Evolutionary conservation across 2,888 invertebrate genomes (phyloP).

Genomic region (Amiota communis): DNA sequence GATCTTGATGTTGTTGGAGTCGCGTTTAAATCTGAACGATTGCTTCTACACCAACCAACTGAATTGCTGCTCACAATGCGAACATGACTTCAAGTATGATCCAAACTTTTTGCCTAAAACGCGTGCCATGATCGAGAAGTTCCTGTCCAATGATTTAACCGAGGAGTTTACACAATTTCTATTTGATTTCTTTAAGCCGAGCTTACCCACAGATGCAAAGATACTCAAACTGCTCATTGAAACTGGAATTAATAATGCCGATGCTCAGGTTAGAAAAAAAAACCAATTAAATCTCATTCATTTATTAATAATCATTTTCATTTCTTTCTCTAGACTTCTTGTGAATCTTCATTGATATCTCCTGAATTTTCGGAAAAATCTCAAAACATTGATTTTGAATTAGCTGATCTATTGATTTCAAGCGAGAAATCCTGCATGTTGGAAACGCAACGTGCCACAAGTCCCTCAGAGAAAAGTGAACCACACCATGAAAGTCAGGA

Average conservation of each 20-base stretch:
- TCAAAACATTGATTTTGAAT: conserved; percentile 73
- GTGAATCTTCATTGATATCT: conserved; percentile 73
- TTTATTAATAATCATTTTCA: neutral
- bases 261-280: conserved; percentile 59
- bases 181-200: conserved; percentile 76
- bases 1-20: conserved; percentile 71
- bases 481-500: conserved; percentile 71
- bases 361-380: conserved; percentile 73
- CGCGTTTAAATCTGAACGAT: conserved; percentile 71
- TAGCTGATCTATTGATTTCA: conserved; percentile 71
- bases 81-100: conserved; percentile 71
- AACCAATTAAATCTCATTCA: neutral
- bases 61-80: conserved; percentile 72
- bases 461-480: conserved; percentile 72
- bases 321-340: conserved; percentile 60
- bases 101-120: conserved; percentile 71
- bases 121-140: conserved; percentile 70
- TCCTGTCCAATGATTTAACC: conserved; percentile 72
- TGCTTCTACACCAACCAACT: conserved; percentile 75
- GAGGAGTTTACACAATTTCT: conserved; percentile 73
- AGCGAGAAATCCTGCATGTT: conserved; percentile 72
- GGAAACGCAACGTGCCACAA: conserved; percentile 70
- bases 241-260: conserved; percentile 79
- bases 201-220: conserved; percentile 81
- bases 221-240: conserved; percentile 83